Evolutionary conservation across 2,113 vertebrate species (phyloP).

Genomic region (Chloropsis hardwickii): DNA sequence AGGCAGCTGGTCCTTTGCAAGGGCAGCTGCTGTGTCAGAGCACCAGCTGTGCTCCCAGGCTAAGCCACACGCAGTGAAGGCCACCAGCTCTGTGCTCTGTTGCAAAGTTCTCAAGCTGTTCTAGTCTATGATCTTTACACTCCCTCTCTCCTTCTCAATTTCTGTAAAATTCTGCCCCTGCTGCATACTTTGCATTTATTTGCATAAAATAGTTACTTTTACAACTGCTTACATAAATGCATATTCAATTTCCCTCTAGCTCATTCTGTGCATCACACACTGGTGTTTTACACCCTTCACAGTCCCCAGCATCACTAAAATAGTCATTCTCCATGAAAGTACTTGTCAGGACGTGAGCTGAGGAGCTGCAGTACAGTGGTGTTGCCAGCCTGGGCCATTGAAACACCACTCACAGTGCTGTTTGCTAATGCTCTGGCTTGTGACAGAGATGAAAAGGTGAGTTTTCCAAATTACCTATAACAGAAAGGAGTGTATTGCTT

Average conservation of each 20-base stretch:
- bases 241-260: neutral
- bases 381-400: neutral
- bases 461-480: neutral
- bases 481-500: neutral
- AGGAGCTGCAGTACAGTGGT: neutral
- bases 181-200: neutral
- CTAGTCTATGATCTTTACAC: neutral
- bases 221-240: neutral
- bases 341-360: neutral
- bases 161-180: neutral
- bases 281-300: neutral
- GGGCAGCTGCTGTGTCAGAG: neutral
- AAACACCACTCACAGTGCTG: neutral
- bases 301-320: neutral
- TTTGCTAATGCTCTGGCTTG: neutral
- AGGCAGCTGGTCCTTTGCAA: neutral
- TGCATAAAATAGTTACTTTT: neutral
- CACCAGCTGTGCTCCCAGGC: rapidly evolving
- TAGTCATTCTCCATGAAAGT: neutral
- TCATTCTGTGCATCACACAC: neutral
- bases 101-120: neutral
- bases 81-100: neutral
- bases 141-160: neutral
- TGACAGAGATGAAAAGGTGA: neutral
- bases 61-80: rapidly evolving